Evolutionary conservation across 2,888 invertebrate species (phyloP), one percentile per base, ranked within the genome.

Genomic region (Fragum sueziense): DNA sequence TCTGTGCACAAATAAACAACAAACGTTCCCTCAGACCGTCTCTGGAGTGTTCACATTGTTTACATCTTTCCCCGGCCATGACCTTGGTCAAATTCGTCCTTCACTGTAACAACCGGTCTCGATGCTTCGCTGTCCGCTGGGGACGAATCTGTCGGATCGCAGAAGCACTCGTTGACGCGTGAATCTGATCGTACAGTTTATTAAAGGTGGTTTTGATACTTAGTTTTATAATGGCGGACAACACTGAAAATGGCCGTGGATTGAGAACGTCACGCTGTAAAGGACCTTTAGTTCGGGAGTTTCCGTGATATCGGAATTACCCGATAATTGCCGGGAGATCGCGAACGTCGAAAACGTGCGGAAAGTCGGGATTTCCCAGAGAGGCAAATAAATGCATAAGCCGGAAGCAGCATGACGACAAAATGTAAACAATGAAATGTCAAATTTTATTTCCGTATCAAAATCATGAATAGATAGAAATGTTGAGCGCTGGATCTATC

Each of bases 21-120:
- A 17, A 22, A 27, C 41, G 52, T 69, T 52, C 37, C 74, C 65
- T 70, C 52, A 62, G 62, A 34, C 33, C 17, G 31, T 52, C 47
- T 47, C 65, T 57, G 59, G 61, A 52, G 54, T 54, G 27, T 54
- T 70, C 54, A 71, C 70, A 54, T 62, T 84, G 82, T 84, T 84
- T 84, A 84, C 84, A 84, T 80, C 70, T 69, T 82, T 82, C 85
- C 84, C 86, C 88, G 90, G 89, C 90, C 90, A 89, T 90, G 90
- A 90, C 90, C 90, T 90, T 90, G 89, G 80, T 86, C 81, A 77
- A 70, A 72, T 78, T 81, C 89, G 89, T 89, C 89, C 89, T 89
- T 89, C 90, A 89, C 89, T 82, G 80, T 77, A 75, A 76, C 71
- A 41, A 76, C 70, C 72, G 78, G 81, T 77, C 77, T 77, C 81